Evolutionary conservation across 2,888 invertebrate species (phyloP).

Genomic region (Artemia sp.): DNA sequence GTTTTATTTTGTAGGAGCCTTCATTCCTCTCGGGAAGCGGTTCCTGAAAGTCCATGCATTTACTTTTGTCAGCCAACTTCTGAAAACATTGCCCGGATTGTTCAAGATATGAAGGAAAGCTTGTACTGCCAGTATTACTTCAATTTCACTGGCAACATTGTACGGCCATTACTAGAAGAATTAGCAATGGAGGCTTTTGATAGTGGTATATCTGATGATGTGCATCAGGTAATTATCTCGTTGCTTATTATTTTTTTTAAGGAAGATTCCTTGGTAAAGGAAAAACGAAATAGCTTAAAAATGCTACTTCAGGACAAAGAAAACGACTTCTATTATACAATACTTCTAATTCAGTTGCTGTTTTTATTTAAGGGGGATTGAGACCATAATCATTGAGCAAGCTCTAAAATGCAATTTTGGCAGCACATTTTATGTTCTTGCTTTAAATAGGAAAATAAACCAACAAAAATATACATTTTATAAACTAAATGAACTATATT

Average conservation of each 20-base stretch:
- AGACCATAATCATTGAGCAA: too few species aligned
- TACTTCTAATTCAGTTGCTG: too few species aligned
- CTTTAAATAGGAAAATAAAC: too few species aligned
- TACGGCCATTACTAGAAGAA: slow-evolving; percentile 82
- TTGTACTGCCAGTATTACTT: slow-evolving; percentile 87
- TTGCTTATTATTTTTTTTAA: not conserved
- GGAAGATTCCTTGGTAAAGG: too few species aligned
- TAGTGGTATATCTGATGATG: not conserved
- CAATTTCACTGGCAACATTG: slow-evolving; percentile 90
- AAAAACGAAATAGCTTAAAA: too few species aligned
- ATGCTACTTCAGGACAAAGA: too few species aligned
- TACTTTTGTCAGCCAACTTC: slow-evolving; percentile 94
- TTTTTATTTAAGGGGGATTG: too few species aligned
- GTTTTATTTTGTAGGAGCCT: slow-evolving; percentile 45
- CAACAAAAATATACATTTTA: too few species aligned
- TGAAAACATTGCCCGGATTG: slow-evolving; percentile 84
- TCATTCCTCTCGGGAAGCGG: slow-evolving; percentile 52
- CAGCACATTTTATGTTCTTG: too few species aligned
- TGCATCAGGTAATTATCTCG: not conserved
- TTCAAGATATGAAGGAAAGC: slow-evolving; percentile 63
- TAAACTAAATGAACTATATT: too few species aligned
- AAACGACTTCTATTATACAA: too few species aligned
- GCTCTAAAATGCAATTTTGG: too few species aligned
- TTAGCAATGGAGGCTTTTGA: slow-evolving; percentile 70
- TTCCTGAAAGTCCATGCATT: slow-evolving; percentile 95